Base-by-base conservation (phyloP, 2,113 vertebrate species). In the Campylorhamphus procurvoides region DNA sequence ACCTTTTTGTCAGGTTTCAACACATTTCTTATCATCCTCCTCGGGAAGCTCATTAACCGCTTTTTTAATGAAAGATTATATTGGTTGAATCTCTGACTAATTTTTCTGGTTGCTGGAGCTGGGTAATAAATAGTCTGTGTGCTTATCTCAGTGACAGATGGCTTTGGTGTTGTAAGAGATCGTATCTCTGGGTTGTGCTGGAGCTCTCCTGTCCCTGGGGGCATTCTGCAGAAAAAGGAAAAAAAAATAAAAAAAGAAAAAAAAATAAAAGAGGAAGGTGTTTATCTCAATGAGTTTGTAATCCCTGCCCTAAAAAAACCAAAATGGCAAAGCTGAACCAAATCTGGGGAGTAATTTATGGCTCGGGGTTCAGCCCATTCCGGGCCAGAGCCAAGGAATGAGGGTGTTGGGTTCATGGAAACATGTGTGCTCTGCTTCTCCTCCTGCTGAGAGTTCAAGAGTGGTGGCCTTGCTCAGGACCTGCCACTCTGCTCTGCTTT, bases 151-250 rank as follows among this genome's bases (percentile, higher is more conserved):
- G 94, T 93, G 94, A 95, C 90, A 89, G 90, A 93, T 64, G 94
- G 92, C 94, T 96, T 93, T 94, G 78, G 67, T 95, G 91, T 93
- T 92, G 92, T 91, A 92, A 93, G 75, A 95, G 95, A 95, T 95
- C 7, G 16, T 94, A 95, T 94, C 94, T 89, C 20, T 78, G 18
- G 42, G 66, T 89, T 55, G 71, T 62, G 90, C 42, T 78, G 22
- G 75, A 94, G 90, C 75, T 88, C 90, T 88, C 84, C 95, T 96
- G 90, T 94, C 90, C 93, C 95, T 85, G 76, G 62, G 88, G 93
- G 95, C 87, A 86, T 93, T 89, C 80, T 89, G 69, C 46, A 85
- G n/a, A 71, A 89, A 81, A 31, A 9, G 15, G 23, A 8, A 55
- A 39, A 71, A 83, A 62, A 8, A 16, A 73, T 31, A 53, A 58